Evolutionary conservation across 2,113 vertebrate species (phyloP).

Genomic region (Clupea harengus): DNA sequence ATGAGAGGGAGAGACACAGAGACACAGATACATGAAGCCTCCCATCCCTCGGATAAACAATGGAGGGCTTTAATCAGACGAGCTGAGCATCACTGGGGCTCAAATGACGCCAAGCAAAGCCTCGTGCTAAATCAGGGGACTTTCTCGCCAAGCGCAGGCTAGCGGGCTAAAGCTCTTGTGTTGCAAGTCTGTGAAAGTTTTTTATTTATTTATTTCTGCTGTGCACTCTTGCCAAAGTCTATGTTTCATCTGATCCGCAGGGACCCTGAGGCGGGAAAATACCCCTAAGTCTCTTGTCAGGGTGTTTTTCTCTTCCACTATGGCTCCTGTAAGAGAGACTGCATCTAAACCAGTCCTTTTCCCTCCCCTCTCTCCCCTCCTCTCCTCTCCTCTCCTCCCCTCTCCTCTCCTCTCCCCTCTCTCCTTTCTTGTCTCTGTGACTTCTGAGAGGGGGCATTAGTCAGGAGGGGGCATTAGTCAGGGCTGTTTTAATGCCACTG

Average conservation of each 20-base stretch:
- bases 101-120: too few relatives aligned
- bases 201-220: conserved; percentile 19
- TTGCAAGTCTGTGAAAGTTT: conserved; percentile 39
- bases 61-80: too few relatives aligned
- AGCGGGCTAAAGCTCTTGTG: conserved; percentile 28
- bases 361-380: conserved; percentile 32
- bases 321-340: conserved; percentile 14
- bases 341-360: conserved; percentile 32
- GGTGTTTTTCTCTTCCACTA: conserved; percentile 4
- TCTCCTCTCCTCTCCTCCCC: background rate
- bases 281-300: conserved; percentile 44
- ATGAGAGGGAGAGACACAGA: too few relatives aligned
- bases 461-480: background rate
- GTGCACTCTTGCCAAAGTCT: conserved; percentile 30
- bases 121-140: too few relatives aligned
- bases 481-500: conserved; percentile 34
- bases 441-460: conserved; percentile 29
- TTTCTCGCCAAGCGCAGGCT: too few relatives aligned
- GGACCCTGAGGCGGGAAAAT: conserved; percentile 41
- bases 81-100: background rate
- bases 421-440: background rate
- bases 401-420: background rate
- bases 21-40: too few relatives aligned
- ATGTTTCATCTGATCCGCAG: conserved; percentile 31
- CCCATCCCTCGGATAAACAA: too few relatives aligned